Percentiles rank a stretch among this genome's conserved stretches.
Evolutionary conservation across 2,888 invertebrate genomes (phyloP).

Genomic region (Leptura quadrifasciata): DNA sequence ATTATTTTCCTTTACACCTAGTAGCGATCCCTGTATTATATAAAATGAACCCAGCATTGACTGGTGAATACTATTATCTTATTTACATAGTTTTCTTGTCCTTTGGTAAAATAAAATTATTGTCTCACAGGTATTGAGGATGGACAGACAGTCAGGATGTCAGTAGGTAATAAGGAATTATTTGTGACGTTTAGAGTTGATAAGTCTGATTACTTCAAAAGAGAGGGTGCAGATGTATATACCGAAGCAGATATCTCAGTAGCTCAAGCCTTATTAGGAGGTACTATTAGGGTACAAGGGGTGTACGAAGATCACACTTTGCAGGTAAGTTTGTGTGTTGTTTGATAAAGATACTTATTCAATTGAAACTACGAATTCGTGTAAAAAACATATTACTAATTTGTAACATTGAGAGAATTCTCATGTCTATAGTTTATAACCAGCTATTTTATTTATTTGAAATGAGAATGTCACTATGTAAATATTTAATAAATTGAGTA

Average conservation of each 20-base stretch:
- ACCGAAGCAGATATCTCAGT: conserved; percentile 94
- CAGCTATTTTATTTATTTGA: too few relatives aligned
- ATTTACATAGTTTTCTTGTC: background rate
- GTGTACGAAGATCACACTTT: conserved; percentile 96
- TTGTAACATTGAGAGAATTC: too few relatives aligned
- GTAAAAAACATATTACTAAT: too few relatives aligned
- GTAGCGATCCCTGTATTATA: too few relatives aligned
- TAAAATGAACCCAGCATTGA: too few relatives aligned
- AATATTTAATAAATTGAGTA: too few relatives aligned
- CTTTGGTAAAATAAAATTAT: background rate
- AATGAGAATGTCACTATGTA: too few relatives aligned
- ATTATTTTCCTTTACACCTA: too few relatives aligned
- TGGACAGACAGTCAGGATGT: conserved; percentile 96
- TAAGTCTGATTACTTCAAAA: conserved; percentile 89
- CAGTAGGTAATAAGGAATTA: conserved; percentile 92
- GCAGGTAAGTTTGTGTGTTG: conserved; percentile 78
- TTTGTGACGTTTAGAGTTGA: conserved; percentile 96
- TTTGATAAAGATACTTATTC: background rate
- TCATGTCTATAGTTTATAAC: too few relatives aligned
- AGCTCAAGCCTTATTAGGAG: conserved; percentile 95
- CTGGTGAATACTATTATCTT: too few relatives aligned
- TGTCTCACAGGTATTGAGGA: conserved; percentile 85
- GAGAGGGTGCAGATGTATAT: conserved; percentile 97
- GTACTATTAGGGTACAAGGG: conserved; percentile 93
- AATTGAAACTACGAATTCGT: background rate